Percentiles rank a stretch among this genome's conserved stretches.
Conservation (phyloP, 2,113 vertebrate species). For the Ranitomeya imitator region DNA sequence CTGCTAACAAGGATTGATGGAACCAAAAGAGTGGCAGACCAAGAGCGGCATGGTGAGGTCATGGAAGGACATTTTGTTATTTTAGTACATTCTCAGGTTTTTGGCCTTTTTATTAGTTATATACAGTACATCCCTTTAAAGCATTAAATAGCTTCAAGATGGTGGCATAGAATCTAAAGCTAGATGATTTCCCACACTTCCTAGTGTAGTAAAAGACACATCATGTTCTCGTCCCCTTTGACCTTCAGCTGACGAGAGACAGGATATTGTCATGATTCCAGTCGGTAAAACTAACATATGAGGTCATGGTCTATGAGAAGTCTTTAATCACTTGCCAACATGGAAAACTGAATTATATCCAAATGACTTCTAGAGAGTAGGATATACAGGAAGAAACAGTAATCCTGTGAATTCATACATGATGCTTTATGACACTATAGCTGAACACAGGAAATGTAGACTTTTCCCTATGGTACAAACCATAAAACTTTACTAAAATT, state of each 20-base stretch:
- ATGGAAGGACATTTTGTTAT: no score
- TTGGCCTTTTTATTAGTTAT: no score
- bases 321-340: not conserved
- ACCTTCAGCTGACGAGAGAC: not conserved
- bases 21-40: no score
- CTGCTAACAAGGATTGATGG: no score
- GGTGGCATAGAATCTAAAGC: not conserved
- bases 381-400: conserved; percentile 1
- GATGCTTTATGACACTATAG: not conserved
- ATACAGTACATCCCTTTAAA: not conserved
- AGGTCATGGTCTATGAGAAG: conserved; percentile 3
- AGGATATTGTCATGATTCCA: conserved; percentile 9
- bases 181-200: conserved; percentile 11
- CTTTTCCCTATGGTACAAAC: not conserved
- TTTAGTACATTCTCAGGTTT: no score
- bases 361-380: not conserved
- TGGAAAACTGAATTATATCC: not conserved
- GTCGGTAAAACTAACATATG: not conserved
- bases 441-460: not conserved
- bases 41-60: no score
- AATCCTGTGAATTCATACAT: conserved; percentile 3
- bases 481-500: not conserved
- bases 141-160: not conserved
- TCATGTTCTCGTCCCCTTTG: not conserved
- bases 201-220: not conserved